These are phyloP conservation scores for Patella depressa DNA, from an alignment of 2,888 invertebrate genomes.

Conservation along the genomic window DNA sequence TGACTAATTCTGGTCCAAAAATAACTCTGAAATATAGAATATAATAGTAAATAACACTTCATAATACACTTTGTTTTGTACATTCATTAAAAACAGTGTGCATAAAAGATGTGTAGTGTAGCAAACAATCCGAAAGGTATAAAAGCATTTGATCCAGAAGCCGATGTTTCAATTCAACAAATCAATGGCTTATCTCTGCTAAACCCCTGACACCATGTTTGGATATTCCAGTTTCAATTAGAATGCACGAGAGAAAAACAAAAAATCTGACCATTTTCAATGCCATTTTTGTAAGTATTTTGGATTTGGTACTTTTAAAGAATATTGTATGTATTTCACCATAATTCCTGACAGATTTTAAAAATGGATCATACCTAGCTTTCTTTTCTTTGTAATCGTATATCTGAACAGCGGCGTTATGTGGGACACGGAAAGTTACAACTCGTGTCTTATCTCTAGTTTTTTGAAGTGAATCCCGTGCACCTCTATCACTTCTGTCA, in stretches of 20 bases:
- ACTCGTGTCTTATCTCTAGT: constrained; percentile 69
- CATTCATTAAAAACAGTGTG: background rate
- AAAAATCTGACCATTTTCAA: no score
- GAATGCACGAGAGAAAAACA: no score
- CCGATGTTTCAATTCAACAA: no score
- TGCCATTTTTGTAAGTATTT: no score
- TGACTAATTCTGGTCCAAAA: constrained; percentile 74
- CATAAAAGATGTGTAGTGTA: no score
- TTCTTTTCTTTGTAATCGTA: constrained; percentile 74
- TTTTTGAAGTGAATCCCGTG: constrained; percentile 16
- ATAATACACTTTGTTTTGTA: background rate
- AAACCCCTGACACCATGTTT: no score
- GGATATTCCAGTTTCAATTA: no score
- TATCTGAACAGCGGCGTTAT: constrained; percentile 74
- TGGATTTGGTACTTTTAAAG: no score
- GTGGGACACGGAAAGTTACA: constrained; percentile 73
- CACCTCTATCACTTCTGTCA: constrained; percentile 67
- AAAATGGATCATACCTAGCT: constrained; percentile 62
- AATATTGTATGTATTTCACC: no score
- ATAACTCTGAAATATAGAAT: constrained; percentile 69
- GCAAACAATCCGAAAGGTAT: background rate
- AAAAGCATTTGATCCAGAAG: no score
- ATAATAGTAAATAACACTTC: background rate
- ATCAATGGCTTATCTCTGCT: no score
- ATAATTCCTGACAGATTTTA: no score